Percentiles rank a stretch among this genome's conserved stretches.
Evolutionary conservation across 2,797 vertebrate species (phyloP).

Genomic region (Pempheris klunzingeri): DNA sequence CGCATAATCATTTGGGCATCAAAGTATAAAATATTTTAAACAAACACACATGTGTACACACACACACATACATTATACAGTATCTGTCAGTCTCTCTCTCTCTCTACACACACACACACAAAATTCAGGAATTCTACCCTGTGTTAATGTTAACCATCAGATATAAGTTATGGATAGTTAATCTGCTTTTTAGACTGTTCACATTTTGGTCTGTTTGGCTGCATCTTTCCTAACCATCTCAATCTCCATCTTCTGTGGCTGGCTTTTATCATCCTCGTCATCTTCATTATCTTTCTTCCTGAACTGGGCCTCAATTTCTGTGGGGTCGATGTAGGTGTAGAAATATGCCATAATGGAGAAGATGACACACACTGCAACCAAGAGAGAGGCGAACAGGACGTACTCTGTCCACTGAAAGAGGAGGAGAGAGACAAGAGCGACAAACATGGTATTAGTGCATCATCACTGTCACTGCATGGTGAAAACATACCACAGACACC

Average conservation of each 20-base stretch:
- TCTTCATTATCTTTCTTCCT: slow-evolving; percentile 70
- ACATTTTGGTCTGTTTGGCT: slow-evolving; percentile 67
- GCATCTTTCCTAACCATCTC: slow-evolving; percentile 65
- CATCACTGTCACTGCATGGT: background rate
- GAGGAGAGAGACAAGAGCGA: slow-evolving; percentile 30
- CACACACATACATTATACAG: slow-evolving; percentile 1
- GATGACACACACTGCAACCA: slow-evolving; percentile 90
- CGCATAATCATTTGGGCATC: slow-evolving; percentile 13
- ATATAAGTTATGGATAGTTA: background rate
- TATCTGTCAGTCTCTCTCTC: too few species aligned
- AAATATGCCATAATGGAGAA: slow-evolving; percentile 94
- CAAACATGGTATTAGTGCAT: slow-evolving; percentile 11
- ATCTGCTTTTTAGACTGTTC: slow-evolving; percentile 34
- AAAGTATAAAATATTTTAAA: slow-evolving; percentile 33
- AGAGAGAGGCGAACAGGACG: slow-evolving; percentile 90
- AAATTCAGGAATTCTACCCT: background rate
- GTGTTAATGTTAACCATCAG: background rate
- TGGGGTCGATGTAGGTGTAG: slow-evolving; percentile 93
- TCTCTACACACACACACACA: background rate
- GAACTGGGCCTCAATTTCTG: slow-evolving; percentile 90
- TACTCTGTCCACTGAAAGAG: slow-evolving; percentile 91
- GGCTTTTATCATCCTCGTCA: slow-evolving; percentile 62
- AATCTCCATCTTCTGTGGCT: slow-evolving; percentile 45
- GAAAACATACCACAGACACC: background rate
- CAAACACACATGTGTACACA: slow-evolving; percentile 1